Conservation (phyloP, 2,888 invertebrate species). For the Protophormia terraenovae region DNA sequence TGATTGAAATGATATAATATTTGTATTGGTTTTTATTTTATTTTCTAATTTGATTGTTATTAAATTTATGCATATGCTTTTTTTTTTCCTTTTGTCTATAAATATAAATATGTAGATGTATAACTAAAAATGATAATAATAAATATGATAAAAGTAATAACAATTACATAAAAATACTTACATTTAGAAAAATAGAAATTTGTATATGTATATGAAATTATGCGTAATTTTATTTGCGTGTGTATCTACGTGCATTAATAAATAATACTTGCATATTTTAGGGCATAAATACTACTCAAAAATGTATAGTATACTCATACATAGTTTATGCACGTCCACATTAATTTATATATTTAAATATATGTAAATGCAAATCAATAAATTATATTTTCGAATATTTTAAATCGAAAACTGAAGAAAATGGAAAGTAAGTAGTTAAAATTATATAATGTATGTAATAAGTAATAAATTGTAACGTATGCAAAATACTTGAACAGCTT, state of each 20-base stretch:
- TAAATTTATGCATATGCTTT: background rate
- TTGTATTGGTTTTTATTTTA: background rate
- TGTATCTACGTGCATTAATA: background rate
- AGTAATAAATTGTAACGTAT: background rate
- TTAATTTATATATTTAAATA: no score
- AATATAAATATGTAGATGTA: background rate
- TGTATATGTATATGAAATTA: background rate
- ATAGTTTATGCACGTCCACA: background rate
- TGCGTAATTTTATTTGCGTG: background rate
- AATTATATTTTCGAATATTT: background rate
- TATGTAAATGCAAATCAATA: background rate
- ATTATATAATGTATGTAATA: background rate
- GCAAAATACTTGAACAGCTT: conserved; percentile 1
- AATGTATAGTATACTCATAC: background rate
- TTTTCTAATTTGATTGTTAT: conserved; percentile 9
- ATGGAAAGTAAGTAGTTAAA: no score
- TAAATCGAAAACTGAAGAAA: no score
- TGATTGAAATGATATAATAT: background rate
- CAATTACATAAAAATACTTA: background rate
- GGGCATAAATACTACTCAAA: background rate
- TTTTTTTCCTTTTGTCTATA: background rate
- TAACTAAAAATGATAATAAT: background rate
- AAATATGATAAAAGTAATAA: background rate
- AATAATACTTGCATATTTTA: conserved; percentile 11
- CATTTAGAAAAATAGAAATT: background rate